A percentile compares a stretch with the other conserved stretches of the same genome.
phyloP scores from a whole-genome alignment of 2,888 invertebrate species.

The Troides aeacus region DNA sequence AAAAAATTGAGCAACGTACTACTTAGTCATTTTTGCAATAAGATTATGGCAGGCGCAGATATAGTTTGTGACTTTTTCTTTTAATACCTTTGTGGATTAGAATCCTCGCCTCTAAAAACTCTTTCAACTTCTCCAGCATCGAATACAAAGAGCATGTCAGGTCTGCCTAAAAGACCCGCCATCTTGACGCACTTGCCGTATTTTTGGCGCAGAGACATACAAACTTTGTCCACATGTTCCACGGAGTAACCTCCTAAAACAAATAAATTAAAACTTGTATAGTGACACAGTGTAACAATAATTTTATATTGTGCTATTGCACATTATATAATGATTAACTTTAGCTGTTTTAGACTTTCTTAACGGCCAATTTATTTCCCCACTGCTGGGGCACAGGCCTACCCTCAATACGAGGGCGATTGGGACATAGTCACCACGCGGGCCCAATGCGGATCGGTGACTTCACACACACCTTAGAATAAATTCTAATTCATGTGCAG shows the following conservation, averaged over 20 bases:
- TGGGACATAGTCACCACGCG: no score
- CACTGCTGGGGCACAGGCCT: no score
- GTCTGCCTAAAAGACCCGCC: constrained; percentile 83
- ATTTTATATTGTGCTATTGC: no score
- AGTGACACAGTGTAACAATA: no score
- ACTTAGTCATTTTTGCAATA: not conserved
- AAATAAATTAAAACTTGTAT: not conserved
- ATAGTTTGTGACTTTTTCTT: not conserved
- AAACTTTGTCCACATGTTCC: constrained; percentile 84
- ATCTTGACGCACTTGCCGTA: constrained; percentile 86
- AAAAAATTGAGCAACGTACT: constrained; percentile 13
- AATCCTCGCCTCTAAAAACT: constrained; percentile 84
- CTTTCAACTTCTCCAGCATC: constrained; percentile 85
- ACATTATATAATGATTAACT: no score
- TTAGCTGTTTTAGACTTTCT: no score
- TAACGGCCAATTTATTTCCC: no score
- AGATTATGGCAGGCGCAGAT: not conserved
- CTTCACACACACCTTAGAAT: no score
- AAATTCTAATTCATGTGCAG: no score
- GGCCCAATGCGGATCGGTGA: no score
- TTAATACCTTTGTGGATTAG: constrained; percentile 79
- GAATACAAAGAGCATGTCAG: constrained; percentile 87
- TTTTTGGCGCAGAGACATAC: constrained; percentile 76
- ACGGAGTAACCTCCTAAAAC: constrained; percentile 81
- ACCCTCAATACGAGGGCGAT: no score